Evolutionary conservation across 2,113 vertebrate genomes (phyloP).

Genomic region (Phrynosoma blainvillii): DNA sequence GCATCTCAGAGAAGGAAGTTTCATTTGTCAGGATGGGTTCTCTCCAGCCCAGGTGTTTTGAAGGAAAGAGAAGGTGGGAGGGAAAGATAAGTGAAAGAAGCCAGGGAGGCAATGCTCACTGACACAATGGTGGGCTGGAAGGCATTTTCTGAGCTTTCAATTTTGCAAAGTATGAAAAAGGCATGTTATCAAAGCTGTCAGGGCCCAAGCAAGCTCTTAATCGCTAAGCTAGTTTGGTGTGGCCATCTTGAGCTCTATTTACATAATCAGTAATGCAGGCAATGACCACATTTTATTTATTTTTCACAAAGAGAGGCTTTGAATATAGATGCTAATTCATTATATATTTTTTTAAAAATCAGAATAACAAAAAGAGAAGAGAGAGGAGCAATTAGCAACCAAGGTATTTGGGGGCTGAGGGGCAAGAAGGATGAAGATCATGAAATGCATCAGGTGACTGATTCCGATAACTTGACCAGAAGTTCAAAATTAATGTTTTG

Average conservation of each 20-base stretch:
- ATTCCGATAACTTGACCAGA: not conserved
- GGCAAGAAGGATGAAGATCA: not conserved
- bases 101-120: not conserved
- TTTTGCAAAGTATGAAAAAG: not conserved
- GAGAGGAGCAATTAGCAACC: not conserved
- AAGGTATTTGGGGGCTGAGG: not conserved
- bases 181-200: not conserved
- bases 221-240: not conserved
- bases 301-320: not conserved
- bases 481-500: not conserved
- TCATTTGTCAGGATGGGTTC: conserved; percentile 3
- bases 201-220: not conserved
- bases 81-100: not conserved
- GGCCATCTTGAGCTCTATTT: not conserved
- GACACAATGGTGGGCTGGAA: not conserved
- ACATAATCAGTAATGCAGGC: not conserved
- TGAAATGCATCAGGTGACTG: not conserved
- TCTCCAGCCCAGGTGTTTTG: not conserved
- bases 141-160: not conserved
- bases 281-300: not conserved
- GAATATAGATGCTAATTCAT: not conserved
- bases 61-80: not conserved
- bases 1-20: conserved; percentile 1
- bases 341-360: not conserved
- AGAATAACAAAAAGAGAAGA: not conserved